Conservation (phyloP, 2,113 vertebrate genomes). For the Charina bottae region DNA sequence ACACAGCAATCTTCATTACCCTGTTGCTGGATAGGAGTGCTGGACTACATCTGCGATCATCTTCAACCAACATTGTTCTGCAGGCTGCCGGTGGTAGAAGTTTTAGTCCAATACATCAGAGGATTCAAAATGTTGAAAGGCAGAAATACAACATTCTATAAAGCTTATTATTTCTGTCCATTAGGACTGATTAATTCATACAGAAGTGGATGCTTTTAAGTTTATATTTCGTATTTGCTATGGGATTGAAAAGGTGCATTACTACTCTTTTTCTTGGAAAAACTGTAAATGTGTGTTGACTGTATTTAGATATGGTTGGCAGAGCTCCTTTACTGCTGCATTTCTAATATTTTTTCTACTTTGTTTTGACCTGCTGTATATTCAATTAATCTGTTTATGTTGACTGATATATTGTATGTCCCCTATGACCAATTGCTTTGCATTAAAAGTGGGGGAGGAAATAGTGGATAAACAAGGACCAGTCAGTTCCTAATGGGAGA, state of each 20-base stretch:
- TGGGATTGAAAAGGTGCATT: background rate
- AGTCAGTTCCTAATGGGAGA: constrained; percentile 38
- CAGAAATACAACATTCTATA: background rate
- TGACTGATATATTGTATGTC: constrained; percentile 62
- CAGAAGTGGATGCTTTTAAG: background rate
- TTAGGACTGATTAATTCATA: background rate
- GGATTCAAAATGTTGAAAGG: too few species aligned
- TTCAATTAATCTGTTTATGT: constrained; percentile 60
- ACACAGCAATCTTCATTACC: background rate
- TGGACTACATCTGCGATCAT: background rate
- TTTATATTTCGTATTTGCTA: background rate
- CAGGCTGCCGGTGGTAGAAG: background rate
- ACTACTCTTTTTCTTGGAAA: constrained; percentile 16
- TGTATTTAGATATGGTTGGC: constrained; percentile 17
- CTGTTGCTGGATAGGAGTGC: background rate
- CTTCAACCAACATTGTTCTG: background rate
- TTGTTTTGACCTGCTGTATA: constrained; percentile 51
- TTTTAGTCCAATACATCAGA: too few species aligned
- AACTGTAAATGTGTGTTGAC: constrained; percentile 14
- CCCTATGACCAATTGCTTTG: constrained; percentile 60
- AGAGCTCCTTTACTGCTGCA: constrained; percentile 49
- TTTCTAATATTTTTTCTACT: constrained; percentile 43
- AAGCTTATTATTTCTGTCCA: background rate
- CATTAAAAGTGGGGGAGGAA: constrained; percentile 58
- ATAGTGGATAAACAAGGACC: constrained; percentile 63